A percentile compares a stretch with the other conserved stretches of the same genome.
Evolutionary conservation across 2,888 invertebrate species (phyloP).

Genomic region (Drosophila lutescens): DNA sequence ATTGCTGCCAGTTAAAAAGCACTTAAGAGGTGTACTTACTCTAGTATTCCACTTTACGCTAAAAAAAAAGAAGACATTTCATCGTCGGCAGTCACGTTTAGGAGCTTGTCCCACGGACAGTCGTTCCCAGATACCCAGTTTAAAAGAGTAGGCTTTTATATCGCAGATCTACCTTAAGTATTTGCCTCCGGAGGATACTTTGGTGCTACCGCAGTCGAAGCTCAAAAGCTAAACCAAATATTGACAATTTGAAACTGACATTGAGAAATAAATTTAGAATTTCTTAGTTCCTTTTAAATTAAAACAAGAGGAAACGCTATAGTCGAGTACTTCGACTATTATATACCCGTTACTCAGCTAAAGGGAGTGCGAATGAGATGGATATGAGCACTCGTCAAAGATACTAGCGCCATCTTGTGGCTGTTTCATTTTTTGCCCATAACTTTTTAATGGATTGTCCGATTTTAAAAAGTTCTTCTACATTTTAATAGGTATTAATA

Average conservation of each 20-base stretch:
- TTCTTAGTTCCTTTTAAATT: no score
- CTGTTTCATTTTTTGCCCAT: no score
- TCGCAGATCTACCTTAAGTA: conserved; percentile 2
- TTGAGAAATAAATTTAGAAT: neutral
- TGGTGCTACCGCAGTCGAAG: neutral
- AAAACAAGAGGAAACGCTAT: no score
- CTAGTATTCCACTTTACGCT: conserved; percentile 29
- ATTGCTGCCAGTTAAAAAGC: conserved; percentile 29
- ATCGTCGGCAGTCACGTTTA: conserved; percentile 26
- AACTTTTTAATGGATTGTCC: no score
- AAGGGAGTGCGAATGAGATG: no score
- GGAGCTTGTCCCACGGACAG: conserved; percentile 13
- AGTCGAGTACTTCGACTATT: no score
- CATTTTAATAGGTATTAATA: no score
- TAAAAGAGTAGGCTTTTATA: conserved; percentile 1
- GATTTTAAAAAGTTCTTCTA: no score
- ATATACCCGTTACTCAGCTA: no score
- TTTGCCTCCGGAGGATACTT: conserved; percentile 1
- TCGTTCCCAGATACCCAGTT: neutral
- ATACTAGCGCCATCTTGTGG: no score
- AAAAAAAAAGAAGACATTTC: conserved; percentile 26
- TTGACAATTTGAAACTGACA: neutral
- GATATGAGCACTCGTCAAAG: no score
- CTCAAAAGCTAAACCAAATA: neutral
- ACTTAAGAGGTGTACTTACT: conserved; percentile 26